Evolutionary conservation across 2,113 vertebrate genomes (phyloP).

Genomic region (Varanus komodoensis): DNA sequence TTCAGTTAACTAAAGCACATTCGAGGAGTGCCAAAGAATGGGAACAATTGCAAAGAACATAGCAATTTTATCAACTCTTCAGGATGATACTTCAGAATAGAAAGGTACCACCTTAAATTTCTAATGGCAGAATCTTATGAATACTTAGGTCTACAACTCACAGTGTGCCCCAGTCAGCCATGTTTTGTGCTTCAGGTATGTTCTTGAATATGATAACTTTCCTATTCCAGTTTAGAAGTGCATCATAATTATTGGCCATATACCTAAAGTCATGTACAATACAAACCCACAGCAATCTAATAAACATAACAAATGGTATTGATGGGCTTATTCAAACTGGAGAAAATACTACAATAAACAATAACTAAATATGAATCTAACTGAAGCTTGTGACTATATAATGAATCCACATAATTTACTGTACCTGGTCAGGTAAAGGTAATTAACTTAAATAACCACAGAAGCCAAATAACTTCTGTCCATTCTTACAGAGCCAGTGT

Average conservation of each 20-base stretch:
- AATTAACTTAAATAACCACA: background rate
- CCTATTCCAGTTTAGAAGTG: background rate
- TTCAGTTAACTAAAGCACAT: background rate
- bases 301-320: background rate
- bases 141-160: no score
- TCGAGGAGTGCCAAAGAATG: background rate
- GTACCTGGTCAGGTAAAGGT: background rate
- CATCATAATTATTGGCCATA: background rate
- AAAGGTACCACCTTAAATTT: background rate
- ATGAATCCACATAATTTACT: background rate
- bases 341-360: background rate
- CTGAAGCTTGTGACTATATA: background rate
- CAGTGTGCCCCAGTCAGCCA: no score
- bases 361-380: background rate
- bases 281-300: background rate
- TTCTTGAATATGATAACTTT: background rate
- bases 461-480: background rate
- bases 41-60: background rate
- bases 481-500: background rate
- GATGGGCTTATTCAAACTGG: background rate
- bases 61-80: background rate
- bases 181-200: background rate
- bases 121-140: background rate
- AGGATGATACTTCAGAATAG: background rate
- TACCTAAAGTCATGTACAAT: background rate